Conservation (phyloP, 2,797 vertebrate genomes). For the Urosaurus nigricauda region DNA sequence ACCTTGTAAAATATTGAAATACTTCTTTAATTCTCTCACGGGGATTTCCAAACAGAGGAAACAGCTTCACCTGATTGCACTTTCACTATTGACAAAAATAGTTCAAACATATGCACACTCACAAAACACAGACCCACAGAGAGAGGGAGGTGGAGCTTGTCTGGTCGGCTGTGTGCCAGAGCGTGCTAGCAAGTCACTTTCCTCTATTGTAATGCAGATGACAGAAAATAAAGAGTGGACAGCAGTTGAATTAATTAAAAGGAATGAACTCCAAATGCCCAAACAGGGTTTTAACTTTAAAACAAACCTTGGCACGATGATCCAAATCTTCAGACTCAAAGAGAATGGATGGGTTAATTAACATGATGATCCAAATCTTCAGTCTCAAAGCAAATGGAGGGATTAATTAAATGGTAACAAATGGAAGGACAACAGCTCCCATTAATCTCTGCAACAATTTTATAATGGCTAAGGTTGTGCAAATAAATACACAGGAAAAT, state of each 20-base stretch:
- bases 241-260: constrained; percentile 58
- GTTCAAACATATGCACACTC: constrained; percentile 54
- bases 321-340: constrained; percentile 7
- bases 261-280: constrained; percentile 16
- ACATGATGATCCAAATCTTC: constrained; percentile 10
- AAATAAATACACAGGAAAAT: background rate
- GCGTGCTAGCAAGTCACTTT: constrained; percentile 42
- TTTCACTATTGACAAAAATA: constrained; percentile 60
- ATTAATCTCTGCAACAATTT: constrained; percentile 14
- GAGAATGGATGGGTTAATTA: constrained; percentile 40
- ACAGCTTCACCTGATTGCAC: constrained; percentile 52
- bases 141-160: constrained; percentile 6
- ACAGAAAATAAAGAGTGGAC: constrained; percentile 30
- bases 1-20: constrained; percentile 68
- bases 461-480: background rate
- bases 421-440: background rate
- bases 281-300: constrained; percentile 40
- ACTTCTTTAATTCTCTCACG: constrained; percentile 59
- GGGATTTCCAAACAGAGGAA: constrained; percentile 55
- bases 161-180: constrained; percentile 54
- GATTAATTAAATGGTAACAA: constrained; percentile 37
- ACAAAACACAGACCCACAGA: constrained; percentile 20
- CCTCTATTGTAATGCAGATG: constrained; percentile 66
- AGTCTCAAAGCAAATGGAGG: constrained; percentile 20
- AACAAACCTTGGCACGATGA: constrained; percentile 40